Evolutionary conservation across 2,797 vertebrate species (phyloP), one percentile per base, ranked within the genome.

Genomic region (Buphagus erythrorhynchus): DNA sequence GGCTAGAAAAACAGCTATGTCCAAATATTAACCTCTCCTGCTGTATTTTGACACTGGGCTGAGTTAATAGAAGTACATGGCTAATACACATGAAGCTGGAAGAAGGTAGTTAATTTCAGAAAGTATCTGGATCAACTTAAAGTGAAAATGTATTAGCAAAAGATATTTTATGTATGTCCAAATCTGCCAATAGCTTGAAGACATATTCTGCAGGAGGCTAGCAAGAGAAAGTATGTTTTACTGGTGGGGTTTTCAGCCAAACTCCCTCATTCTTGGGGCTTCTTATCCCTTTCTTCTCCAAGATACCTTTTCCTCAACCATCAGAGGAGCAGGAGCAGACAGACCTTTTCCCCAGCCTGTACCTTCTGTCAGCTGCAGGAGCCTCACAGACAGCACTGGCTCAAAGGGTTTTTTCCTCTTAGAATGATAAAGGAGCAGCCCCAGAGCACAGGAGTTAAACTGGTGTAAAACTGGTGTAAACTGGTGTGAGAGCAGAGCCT

Each of bases 211-310:
- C 67, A 86, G 59, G 43, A 95, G 71, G 36, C 22, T 82, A 84
- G 67, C 55, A 71, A 45, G 48, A 90, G 19, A 95, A 92, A 59
- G 20, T 69, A 10, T 46, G 29, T 52, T 90, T 94, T 73, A 55
- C 52, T 92, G 48, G 61, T 90, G 83, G 42, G 16, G 14, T 67
- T 95, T 83, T 69, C 74, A 88, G 93, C 86, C 90, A 94, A 73
- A 79, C 42, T 89, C 28, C 62, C 75, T 62, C 0, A 0, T 33
- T 88, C 48, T 88, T 94, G 67, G 67, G 91, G 83, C 48, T 92
- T 87, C 78, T 87, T 79, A 49, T 82, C 36, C 83, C 5, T 84
- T 79, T 93, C 52, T 86, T 57, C 78, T 96, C 92, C 94, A 87
- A 88, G 77, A 85, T 65, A 63, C 72, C 71, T 86, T 79, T 89